Evolutionary conservation across 2,888 invertebrate species (phyloP).

Genomic region (Erebia ligea): DNA sequence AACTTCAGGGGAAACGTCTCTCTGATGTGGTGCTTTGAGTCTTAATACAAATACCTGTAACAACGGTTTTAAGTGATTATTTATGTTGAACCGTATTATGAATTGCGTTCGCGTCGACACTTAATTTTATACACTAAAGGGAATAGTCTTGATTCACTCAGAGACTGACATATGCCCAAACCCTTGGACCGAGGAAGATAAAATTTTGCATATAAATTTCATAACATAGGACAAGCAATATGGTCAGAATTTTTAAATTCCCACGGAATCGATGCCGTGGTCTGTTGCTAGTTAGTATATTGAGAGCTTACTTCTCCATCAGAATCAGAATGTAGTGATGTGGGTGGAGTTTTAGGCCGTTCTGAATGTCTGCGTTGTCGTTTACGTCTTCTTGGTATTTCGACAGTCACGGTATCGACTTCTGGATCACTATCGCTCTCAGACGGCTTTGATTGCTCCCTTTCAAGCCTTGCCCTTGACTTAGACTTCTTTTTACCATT

Average conservation of each 20-base stretch:
- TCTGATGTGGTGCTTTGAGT: constrained; percentile 68
- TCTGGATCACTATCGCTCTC: constrained; percentile 77
- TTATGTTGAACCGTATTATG: too few species aligned
- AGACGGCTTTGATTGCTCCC: constrained; percentile 78
- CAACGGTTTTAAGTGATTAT: background rate
- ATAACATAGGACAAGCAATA: too few species aligned
- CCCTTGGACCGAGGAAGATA: background rate
- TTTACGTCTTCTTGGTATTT: constrained; percentile 76
- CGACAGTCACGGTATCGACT: constrained; percentile 78
- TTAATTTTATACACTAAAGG: too few species aligned
- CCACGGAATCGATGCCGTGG: too few species aligned
- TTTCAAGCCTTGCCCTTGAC: constrained; percentile 73
- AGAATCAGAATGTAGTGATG: constrained; percentile 74
- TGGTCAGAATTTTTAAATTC: too few species aligned
- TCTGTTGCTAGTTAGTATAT: too few species aligned
- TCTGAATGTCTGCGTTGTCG: constrained; percentile 72
- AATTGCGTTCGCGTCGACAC: too few species aligned
- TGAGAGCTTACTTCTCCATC: constrained; percentile 67
- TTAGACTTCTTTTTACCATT: constrained; percentile 78
- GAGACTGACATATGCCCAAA: too few species aligned
- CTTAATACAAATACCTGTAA: constrained; percentile 72
- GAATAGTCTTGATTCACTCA: too few species aligned
- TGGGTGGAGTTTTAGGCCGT: constrained; percentile 73
- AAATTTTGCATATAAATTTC: background rate
- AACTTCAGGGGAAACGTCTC: constrained; percentile 83